Base-by-base conservation (phyloP, 2,888 invertebrate species). In the Oxystoma pomonae region DNA sequence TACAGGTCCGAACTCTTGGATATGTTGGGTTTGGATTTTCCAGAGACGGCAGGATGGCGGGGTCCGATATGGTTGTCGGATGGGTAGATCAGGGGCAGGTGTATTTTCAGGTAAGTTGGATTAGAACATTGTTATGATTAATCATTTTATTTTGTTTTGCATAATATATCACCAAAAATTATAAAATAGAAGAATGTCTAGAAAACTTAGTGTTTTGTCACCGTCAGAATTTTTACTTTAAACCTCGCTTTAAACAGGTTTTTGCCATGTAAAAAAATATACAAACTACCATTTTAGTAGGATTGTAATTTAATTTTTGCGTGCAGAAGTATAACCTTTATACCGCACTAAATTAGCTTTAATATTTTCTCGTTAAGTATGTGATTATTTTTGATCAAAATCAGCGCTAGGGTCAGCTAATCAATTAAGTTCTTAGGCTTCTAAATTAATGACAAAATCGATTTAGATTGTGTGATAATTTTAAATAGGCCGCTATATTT, bases 11-110 rank as follows among this genome's bases (percentile, higher is more conserved):
- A 81, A 92, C 93, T 66, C 85, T 86, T 74, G 95, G 95, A 71
- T 95, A 92, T 80, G 88, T 95, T 68, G 94, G 92, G 53, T 86
- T 95, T 73, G 96, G 95, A 64, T 91, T 95, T 80, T 92, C 92
- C 70, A 86, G 86, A 62, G 89, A 87, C 76, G 91, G 92, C 67
- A 86, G 87, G 70, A 89, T 91, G 87, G 85, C 87, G 75, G 91
- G 91, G 57, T 88, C 92, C 64, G 95, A 96, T 84, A 87, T 96
- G 81, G 89, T 94, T 71, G 87, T 95, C 77, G 94, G 91, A 65
- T 95, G 95, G 94, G 90, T 95, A 71, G 90, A 92, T 81, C 89
- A 90, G 73, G 87, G 87, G 76, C 86, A 87, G 81, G 90, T 90
- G 72, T 89, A 90, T 81, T 86, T 92, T 80, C 87, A 91, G 88